These are phyloP conservation scores for Drosophila planitibia DNA, from an alignment of 2,888 invertebrate species.

Conservation along the genomic window DNA sequence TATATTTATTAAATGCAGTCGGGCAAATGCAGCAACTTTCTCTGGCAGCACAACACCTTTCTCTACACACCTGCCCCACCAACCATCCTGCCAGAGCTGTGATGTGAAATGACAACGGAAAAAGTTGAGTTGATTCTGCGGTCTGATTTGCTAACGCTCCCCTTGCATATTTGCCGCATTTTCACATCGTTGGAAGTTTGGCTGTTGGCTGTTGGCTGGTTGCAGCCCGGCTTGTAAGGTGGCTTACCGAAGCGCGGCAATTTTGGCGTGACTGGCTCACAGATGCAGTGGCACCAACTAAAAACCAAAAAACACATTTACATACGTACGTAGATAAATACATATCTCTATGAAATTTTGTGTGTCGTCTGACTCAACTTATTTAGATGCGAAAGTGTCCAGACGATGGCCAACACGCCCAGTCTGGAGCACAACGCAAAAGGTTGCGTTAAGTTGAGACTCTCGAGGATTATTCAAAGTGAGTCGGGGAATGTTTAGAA, in stretches of 20 bases:
- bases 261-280: slow-evolving; percentile 64
- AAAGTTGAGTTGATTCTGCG: slow-evolving; percentile 28
- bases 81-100: neutral
- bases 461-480: slow-evolving; percentile 51
- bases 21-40: slow-evolving; percentile 9
- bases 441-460: slow-evolving; percentile 60
- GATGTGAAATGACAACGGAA: slow-evolving; percentile 28
- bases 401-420: slow-evolving; percentile 70
- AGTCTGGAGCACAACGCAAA: slow-evolving; percentile 50
- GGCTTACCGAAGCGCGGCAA: slow-evolving; percentile 62
- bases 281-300: neutral
- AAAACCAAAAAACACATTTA: neutral
- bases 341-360: neutral
- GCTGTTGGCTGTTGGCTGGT: slow-evolving; percentile 32
- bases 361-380: slow-evolving; percentile 68
- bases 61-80: neutral
- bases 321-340: neutral
- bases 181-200: slow-evolving; percentile 45
- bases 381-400: slow-evolving; percentile 68
- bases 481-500: slow-evolving; percentile 45
- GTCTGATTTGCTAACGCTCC: slow-evolving; percentile 55
- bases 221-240: slow-evolving; percentile 51
- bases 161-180: slow-evolving; percentile 63
- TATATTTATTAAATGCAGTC: neutral
- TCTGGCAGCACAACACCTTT: neutral